Conservation (phyloP, 2,888 invertebrate species). For the Miltochrista miniata region DNA sequence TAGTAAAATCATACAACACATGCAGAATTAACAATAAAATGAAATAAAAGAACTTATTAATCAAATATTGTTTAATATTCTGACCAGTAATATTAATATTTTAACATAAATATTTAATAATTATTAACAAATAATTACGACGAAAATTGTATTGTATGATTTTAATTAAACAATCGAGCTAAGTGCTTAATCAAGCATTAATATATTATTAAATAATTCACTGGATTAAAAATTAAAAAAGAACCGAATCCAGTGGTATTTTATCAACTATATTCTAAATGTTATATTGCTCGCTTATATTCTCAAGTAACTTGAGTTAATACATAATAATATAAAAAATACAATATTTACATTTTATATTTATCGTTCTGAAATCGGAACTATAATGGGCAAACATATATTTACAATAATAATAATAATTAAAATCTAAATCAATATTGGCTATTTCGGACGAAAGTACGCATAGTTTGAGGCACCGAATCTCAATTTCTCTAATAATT, state of each 20-base stretch:
- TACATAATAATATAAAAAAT: constrained; percentile 54
- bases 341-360: constrained; percentile 66
- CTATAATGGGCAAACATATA: constrained; percentile 34
- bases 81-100: constrained; percentile 1
- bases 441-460: neutral
- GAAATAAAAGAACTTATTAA: constrained; percentile 4
- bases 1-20: constrained; percentile 17
- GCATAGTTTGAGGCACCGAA: neutral
- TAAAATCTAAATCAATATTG: constrained; percentile 24
- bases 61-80: constrained; percentile 8
- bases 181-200: constrained; percentile 42
- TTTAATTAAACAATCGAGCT: constrained; percentile 28
- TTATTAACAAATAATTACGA: neutral
- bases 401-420: constrained; percentile 37
- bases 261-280: constrained; percentile 41
- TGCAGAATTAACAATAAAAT: constrained; percentile 4
- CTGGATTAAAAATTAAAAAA: constrained; percentile 46
- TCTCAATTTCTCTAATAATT: neutral
- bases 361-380: constrained; percentile 37
- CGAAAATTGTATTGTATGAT: constrained; percentile 15
- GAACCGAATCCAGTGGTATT: constrained; percentile 47
- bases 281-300: constrained; percentile 47
- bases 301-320: constrained; percentile 60
- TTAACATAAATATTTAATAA: constrained; percentile 1
- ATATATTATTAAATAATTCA: constrained; percentile 64